These are phyloP conservation scores for Bruchidius siliquastri DNA, from an alignment of 2,888 invertebrate genomes.

Conservation along the genomic window DNA sequence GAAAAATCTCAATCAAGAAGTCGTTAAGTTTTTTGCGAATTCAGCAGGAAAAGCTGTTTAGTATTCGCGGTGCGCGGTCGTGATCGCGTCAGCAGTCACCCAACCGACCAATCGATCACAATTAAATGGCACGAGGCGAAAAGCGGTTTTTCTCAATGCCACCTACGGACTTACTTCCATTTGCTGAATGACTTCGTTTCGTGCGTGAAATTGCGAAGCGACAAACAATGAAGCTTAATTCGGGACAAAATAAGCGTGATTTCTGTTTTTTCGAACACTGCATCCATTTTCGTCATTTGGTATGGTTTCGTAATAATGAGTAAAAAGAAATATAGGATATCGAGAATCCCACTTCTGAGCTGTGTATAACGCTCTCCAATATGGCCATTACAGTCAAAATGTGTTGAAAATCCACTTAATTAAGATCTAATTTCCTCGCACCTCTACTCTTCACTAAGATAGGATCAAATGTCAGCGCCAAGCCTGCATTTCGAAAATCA, in stretches of 20 bases:
- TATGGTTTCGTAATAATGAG: too few relatives aligned
- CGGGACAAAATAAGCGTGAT: background rate
- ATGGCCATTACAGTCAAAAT: too few relatives aligned
- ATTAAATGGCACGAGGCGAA: constrained; percentile 24
- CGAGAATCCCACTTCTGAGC: too few relatives aligned
- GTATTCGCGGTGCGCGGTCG: constrained; percentile 22
- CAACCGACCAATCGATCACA: constrained; percentile 36
- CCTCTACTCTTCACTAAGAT: too few relatives aligned
- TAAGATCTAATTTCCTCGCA: too few relatives aligned
- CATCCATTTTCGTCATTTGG: too few relatives aligned
- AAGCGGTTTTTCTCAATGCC: background rate
- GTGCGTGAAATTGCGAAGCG: background rate
- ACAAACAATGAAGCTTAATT: background rate
- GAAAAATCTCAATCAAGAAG: background rate
- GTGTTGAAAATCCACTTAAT: too few relatives aligned
- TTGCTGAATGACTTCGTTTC: background rate
- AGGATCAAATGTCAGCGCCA: too few relatives aligned
- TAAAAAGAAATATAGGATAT: too few relatives aligned
- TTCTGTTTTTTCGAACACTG: background rate
- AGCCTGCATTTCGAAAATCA: too few relatives aligned
- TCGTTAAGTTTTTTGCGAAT: background rate
- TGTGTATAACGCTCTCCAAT: too few relatives aligned
- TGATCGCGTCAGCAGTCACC: constrained; percentile 20
- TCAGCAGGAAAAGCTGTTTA: constrained; percentile 16
- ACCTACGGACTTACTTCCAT: background rate